Evolutionary conservation across 1,140 invertebrate genomes (phyloP).

Genomic region (Frieseomelitta varia): DNA sequence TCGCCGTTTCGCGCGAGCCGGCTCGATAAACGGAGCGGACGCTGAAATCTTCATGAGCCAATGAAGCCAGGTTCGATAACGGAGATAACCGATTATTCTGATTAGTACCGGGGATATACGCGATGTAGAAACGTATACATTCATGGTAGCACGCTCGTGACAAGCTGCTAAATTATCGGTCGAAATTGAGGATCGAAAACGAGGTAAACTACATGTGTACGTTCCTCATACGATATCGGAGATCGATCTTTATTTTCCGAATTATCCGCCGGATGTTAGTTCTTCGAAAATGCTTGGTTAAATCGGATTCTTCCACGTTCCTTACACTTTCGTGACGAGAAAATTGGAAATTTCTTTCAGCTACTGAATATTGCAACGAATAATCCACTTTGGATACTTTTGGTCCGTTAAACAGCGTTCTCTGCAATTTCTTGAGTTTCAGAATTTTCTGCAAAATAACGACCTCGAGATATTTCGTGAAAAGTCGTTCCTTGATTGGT

Average conservation of each 20-base stretch:
- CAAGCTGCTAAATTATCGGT: conserved; percentile 23
- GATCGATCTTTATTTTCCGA: background rate
- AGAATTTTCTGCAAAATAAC: too few relatives aligned
- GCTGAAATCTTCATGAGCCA: conserved; percentile 61
- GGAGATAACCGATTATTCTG: conserved; percentile 61
- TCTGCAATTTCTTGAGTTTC: too few relatives aligned
- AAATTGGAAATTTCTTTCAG: too few relatives aligned
- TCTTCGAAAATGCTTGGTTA: too few relatives aligned
- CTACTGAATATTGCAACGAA: too few relatives aligned
- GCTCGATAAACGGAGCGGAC: conserved; percentile 33
- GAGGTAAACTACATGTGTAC: background rate
- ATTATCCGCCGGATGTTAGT: background rate
- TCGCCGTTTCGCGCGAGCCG: background rate
- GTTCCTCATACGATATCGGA: background rate
- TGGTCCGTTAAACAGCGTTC: too few relatives aligned
- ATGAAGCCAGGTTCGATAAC: conserved; percentile 43
- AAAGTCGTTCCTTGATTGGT: too few relatives aligned
- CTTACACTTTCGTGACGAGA: too few relatives aligned
- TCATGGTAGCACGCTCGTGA: background rate
- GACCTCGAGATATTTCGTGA: too few relatives aligned
- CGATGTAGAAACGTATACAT: conserved; percentile 8
- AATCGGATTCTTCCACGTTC: too few relatives aligned
- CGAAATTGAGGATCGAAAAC: conserved; percentile 32
- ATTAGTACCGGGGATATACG: conserved; percentile 34
- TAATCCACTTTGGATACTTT: too few relatives aligned